phyloP scores from a whole-genome alignment of 2,113 vertebrate genomes.

The Pholis gunnellus region DNA sequence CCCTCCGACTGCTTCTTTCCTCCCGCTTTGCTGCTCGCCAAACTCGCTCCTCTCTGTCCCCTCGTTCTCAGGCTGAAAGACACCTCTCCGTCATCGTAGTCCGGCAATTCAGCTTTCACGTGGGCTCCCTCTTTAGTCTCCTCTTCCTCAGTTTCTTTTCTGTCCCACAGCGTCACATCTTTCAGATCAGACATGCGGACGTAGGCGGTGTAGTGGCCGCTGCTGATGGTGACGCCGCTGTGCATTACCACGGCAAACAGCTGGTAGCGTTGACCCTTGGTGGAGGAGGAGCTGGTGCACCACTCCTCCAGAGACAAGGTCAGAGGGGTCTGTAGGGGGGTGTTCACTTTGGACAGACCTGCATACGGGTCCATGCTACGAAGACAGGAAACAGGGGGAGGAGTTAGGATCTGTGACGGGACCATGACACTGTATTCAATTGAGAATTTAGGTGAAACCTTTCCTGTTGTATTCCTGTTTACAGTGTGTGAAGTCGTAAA shows the following conservation, averaged over 20 bases:
- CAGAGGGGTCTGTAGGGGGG: slow-evolving; percentile 92
- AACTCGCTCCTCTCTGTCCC: slow-evolving; percentile 49
- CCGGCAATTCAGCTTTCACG: slow-evolving; percentile 71
- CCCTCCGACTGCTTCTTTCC: slow-evolving; percentile 90
- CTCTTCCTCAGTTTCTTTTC: slow-evolving; percentile 55
- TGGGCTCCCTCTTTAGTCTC: slow-evolving; percentile 69
- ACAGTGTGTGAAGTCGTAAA: background rate
- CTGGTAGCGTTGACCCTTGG: slow-evolving; percentile 87
- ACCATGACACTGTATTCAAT: background rate
- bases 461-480: background rate
- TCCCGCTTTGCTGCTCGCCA: slow-evolving; percentile 80
- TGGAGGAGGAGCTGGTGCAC: slow-evolving; percentile 89
- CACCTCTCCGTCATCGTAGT: slow-evolving; percentile 89
- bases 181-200: slow-evolving; percentile 90
- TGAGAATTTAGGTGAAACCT: background rate
- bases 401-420: background rate
- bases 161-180: slow-evolving; percentile 73
- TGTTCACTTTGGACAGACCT: slow-evolving; percentile 97
- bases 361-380: slow-evolving; percentile 92
- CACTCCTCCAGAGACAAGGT: slow-evolving; percentile 93
- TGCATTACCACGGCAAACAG: slow-evolving; percentile 98
- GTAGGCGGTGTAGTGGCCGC: slow-evolving; percentile 96
- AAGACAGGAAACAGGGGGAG: slow-evolving; percentile 5
- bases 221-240: slow-evolving; percentile 97
- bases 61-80: slow-evolving; percentile 81